A percentile compares a stretch with the other conserved stretches of the same genome.
Conservation (phyloP, 2,888 invertebrate species). For the Zeuzera pyrina region DNA sequence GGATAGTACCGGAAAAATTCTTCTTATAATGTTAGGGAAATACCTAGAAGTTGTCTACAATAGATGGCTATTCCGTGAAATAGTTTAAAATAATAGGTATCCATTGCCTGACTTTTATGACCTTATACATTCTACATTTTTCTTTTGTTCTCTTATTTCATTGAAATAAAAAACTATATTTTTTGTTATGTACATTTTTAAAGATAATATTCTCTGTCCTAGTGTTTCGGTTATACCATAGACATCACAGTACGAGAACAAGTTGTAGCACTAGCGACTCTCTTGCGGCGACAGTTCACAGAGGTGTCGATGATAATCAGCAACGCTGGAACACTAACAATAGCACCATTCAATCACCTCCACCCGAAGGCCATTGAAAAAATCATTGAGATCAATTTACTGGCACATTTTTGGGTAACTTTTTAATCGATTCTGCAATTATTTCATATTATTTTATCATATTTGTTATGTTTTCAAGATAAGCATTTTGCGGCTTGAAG, state of each 20-base stretch:
- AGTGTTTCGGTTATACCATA: conserved; percentile 57
- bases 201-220: too few relatives aligned
- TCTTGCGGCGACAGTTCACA: conserved; percentile 43
- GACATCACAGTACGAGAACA: conserved; percentile 63
- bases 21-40: neutral
- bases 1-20: neutral
- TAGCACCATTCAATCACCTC: conserved; percentile 40
- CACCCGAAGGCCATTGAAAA: conserved; percentile 37
- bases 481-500: too few relatives aligned
- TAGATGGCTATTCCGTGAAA: too few relatives aligned
- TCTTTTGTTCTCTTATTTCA: too few relatives aligned
- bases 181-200: too few relatives aligned
- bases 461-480: too few relatives aligned
- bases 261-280: conserved; percentile 46
- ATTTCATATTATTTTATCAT: too few relatives aligned
- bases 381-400: conserved; percentile 47
- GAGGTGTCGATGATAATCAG: conserved; percentile 59
- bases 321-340: conserved; percentile 45
- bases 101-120: neutral
- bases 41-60: neutral
- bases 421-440: neutral
- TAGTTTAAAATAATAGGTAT: neutral
- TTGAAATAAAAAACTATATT: neutral
- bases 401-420: conserved; percentile 60
- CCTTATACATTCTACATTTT: too few relatives aligned